Conservation (phyloP, 2,113 vertebrate species). For the Panthera uncia region DNA sequence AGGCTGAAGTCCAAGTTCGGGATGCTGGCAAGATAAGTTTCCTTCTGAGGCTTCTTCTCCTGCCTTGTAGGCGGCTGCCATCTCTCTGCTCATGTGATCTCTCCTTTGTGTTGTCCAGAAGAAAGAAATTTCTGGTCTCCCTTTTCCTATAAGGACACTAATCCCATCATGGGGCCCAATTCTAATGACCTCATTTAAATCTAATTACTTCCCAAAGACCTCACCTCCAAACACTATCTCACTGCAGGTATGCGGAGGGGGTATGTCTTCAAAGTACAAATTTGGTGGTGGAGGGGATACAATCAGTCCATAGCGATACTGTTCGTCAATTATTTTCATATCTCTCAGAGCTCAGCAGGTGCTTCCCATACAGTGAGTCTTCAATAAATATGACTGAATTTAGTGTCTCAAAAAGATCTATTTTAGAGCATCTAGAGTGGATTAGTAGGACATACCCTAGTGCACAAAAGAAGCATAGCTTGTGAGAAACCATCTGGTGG, state of each 20-base stretch:
- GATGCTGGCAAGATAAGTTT: not conserved
- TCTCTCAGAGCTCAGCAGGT: not conserved
- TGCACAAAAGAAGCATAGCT: not conserved
- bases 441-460: fast-evolving
- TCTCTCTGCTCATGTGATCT: not conserved
- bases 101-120: not conserved
- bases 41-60: not conserved
- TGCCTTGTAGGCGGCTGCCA: not conserved
- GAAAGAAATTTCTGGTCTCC: not conserved
- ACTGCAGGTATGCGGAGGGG: not conserved
- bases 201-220: not conserved
- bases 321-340: not conserved
- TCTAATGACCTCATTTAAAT: not conserved
- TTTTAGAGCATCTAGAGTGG: not conserved
- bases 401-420: not conserved
- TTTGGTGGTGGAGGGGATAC: fast-evolving
- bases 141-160: not conserved
- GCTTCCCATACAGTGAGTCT: not conserved
- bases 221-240: not conserved
- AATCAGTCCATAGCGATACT: too few species aligned
- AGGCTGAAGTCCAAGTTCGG: not conserved
- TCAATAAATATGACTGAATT: not conserved
- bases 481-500: too few species aligned
- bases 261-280: not conserved
- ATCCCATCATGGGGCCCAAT: too few species aligned